phyloP scores from a whole-genome alignment of 2,888 invertebrate genomes.

The Aricia artaxerxes region DNA sequence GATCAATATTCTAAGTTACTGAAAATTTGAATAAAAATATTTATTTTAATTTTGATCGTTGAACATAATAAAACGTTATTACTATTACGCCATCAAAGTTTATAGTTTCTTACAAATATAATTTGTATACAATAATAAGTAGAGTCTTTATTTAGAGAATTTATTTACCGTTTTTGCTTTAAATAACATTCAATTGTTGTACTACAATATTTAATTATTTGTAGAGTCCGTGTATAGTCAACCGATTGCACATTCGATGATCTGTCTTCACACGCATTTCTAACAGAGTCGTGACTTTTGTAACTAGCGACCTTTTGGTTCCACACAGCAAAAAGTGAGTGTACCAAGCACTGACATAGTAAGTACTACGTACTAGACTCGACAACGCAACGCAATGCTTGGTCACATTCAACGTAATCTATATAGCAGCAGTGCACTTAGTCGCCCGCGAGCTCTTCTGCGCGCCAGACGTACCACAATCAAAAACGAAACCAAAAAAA shows the following conservation, averaged over 20 bases:
- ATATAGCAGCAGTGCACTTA: too few species aligned
- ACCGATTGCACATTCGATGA: not conserved
- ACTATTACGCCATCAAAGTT: not conserved
- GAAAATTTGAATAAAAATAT: not conserved
- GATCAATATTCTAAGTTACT: not conserved
- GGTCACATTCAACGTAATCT: too few species aligned
- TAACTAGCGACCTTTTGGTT: conserved; percentile 2
- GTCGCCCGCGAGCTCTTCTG: too few species aligned
- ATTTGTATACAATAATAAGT: too few species aligned
- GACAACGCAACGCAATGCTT: too few species aligned
- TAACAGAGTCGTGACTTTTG: conserved; percentile 11
- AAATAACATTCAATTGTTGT: not conserved
- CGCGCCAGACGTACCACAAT: too few species aligned
- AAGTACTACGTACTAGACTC: too few species aligned
- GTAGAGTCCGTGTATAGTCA: not conserved
- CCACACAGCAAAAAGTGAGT: not conserved
- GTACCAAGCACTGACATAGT: not conserved
- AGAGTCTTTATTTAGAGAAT: too few species aligned
- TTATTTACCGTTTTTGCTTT: too few species aligned
- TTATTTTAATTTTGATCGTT: too few species aligned
- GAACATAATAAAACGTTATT: too few species aligned
- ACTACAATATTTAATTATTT: not conserved
- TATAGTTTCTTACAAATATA: not conserved
- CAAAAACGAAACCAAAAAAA: too few species aligned
- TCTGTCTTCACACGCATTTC: conserved; percentile 17